phyloP scores from a whole-genome alignment of 2,797 vertebrate genomes.

The Sebastes diaconus region DNA sequence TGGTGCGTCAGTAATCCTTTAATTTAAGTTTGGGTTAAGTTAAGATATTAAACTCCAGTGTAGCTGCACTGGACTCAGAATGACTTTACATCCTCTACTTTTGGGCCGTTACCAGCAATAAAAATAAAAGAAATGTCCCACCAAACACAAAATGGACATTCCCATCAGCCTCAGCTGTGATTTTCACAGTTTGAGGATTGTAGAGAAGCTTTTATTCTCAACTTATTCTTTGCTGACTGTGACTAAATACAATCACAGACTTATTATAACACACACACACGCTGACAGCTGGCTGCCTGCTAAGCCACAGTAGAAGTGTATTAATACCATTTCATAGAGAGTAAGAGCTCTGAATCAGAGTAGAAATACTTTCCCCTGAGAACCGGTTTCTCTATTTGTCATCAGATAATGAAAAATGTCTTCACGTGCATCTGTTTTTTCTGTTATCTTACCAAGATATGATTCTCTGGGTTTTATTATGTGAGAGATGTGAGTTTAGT shows the following conservation, averaged over 20 bases:
- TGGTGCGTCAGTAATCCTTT: too few relatives aligned
- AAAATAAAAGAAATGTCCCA: neutral
- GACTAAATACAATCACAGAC: neutral
- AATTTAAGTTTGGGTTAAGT: too few relatives aligned
- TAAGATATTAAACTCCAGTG: too few relatives aligned
- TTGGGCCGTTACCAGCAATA: too few relatives aligned
- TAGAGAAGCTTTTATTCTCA: constrained; percentile 1
- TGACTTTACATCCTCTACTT: too few relatives aligned
- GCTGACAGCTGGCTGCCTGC: constrained; percentile 16
- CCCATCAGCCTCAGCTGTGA: neutral
- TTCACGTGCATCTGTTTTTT: neutral
- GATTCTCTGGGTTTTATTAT: neutral
- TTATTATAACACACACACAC: neutral
- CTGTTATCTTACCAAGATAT: neutral
- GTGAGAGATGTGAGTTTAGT: constrained; percentile 5
- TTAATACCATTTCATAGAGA: constrained; percentile 5
- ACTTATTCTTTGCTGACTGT: constrained; percentile 13
- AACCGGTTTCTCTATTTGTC: neutral
- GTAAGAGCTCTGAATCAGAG: neutral
- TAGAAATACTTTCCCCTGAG: neutral
- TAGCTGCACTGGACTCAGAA: too few relatives aligned
- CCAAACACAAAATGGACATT: neutral
- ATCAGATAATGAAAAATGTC: neutral
- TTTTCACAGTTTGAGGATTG: constrained; percentile 24
- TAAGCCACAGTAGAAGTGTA: constrained; percentile 4